Evolutionary conservation across 2,113 vertebrate genomes (phyloP).

Genomic region (Actinemys pallida): DNA sequence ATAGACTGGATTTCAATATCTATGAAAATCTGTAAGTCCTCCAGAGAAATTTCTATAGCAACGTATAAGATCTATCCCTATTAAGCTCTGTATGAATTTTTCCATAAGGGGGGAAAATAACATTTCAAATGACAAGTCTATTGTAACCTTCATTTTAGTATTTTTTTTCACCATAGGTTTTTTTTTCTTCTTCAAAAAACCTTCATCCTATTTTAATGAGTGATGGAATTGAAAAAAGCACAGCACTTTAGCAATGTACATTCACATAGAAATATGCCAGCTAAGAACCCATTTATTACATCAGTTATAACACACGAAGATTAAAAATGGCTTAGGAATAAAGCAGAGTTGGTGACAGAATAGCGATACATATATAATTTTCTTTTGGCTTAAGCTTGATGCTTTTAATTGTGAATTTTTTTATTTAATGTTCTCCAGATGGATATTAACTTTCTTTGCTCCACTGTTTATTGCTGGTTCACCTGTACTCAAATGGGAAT

Average conservation of each 20-base stretch:
- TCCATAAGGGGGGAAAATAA: conserved; percentile 9
- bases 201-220: conserved; percentile 34
- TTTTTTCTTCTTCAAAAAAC: background rate
- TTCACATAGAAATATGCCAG: conserved; percentile 66
- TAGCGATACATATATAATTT: conserved; percentile 48
- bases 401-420: conserved; percentile 47
- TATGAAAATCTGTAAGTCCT: background rate
- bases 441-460: conserved; percentile 23
- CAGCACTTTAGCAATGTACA: conserved; percentile 54
- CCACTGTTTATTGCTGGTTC: conserved; percentile 17
- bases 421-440: conserved; percentile 22
- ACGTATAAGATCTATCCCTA: background rate
- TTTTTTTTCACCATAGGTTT: conserved; percentile 18
- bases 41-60: conserved; percentile 15
- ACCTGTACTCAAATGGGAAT: background rate
- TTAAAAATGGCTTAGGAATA: conserved; percentile 65
- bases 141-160: background rate
- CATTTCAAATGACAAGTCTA: conserved; percentile 40
- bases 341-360: conserved; percentile 36
- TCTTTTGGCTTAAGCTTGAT: conserved; percentile 28
- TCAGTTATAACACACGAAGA: conserved; percentile 56
- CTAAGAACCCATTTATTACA: conserved; percentile 60
- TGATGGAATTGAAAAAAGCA: conserved; percentile 43
- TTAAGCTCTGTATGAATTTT: conserved; percentile 23
- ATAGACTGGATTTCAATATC: background rate